These are phyloP conservation scores for Micropoecilia bifurca DNA, from an alignment of 2,797 vertebrate genomes.

Conservation along the genomic window DNA sequence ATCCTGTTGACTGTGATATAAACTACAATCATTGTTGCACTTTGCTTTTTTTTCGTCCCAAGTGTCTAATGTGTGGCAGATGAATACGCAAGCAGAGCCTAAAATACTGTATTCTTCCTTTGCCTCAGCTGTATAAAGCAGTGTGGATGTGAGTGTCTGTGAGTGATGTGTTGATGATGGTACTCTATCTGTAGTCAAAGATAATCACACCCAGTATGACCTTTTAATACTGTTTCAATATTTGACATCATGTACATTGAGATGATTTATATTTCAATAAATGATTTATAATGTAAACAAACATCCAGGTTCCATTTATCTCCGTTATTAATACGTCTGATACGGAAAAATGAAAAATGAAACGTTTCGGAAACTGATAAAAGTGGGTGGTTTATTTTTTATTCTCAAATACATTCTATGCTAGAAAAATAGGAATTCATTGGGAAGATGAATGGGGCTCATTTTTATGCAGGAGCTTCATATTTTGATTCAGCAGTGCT, in stretches of 20 bases:
- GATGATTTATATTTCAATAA: slow-evolving; percentile 99
- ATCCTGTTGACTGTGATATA: slow-evolving; percentile 89
- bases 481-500: not conserved
- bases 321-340: not conserved
- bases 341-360: not conserved
- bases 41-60: slow-evolving; percentile 77
- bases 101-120: slow-evolving; percentile 20
- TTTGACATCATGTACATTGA: slow-evolving; percentile 91
- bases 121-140: slow-evolving; percentile 53
- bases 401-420: not conserved
- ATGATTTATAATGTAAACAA: slow-evolving; percentile 86
- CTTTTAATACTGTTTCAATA: slow-evolving; percentile 77
- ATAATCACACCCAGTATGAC: slow-evolving; percentile 75
- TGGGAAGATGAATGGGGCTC: slow-evolving; percentile 3
- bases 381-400: not conserved
- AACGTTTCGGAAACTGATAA: not conserved
- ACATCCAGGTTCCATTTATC: not conserved
- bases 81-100: slow-evolving; percentile 38
- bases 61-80: slow-evolving; percentile 55
- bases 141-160: slow-evolving; percentile 64
- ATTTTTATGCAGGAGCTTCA: slow-evolving; percentile 7
- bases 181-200: slow-evolving; percentile 77
- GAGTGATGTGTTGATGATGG: slow-evolving; percentile 70
- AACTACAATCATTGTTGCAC: slow-evolving; percentile 94
- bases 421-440: not conserved